These are phyloP conservation scores for Pardalotus punctatus DNA, from an alignment of 2,113 vertebrate species.

Conservation along the genomic window DNA sequence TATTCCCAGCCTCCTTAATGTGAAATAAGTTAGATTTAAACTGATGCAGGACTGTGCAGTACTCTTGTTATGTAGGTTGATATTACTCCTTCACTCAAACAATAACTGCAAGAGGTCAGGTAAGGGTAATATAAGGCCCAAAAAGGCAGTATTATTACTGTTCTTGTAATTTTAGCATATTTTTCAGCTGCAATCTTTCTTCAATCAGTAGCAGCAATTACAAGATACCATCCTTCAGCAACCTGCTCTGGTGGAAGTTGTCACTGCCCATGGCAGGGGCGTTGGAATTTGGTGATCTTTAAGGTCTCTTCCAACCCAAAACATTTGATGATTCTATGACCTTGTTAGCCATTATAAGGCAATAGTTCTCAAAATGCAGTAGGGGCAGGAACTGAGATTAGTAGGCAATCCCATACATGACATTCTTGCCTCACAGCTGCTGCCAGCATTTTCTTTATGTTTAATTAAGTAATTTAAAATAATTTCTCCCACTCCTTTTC, in stretches of 20 bases:
- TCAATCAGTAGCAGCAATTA: background rate
- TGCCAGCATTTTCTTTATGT: background rate
- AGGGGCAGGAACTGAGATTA: background rate
- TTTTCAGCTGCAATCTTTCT: background rate
- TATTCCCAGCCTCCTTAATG: background rate
- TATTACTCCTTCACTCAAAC: background rate
- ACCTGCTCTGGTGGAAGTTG: background rate
- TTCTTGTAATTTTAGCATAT: background rate
- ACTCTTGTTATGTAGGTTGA: background rate
- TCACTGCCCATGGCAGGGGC: background rate
- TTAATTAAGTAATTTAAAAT: background rate
- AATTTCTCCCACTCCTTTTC: background rate
- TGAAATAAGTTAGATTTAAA: background rate
- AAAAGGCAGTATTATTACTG: background rate
- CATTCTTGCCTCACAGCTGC: background rate
- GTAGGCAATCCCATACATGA: background rate
- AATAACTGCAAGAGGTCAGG: background rate
- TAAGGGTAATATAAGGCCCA: background rate
- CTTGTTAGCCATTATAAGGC: background rate
- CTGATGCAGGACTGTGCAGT: background rate
- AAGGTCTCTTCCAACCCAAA: background rate
- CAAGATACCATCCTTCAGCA: background rate
- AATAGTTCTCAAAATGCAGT: background rate
- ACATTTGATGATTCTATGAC: background rate
- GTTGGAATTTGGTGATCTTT: background rate